Percentiles rank a stretch among this genome's conserved stretches.
These are phyloP conservation scores for Bruchidius siliquastri DNA, from an alignment of 2,888 invertebrate genomes.

Conservation along the genomic window DNA sequence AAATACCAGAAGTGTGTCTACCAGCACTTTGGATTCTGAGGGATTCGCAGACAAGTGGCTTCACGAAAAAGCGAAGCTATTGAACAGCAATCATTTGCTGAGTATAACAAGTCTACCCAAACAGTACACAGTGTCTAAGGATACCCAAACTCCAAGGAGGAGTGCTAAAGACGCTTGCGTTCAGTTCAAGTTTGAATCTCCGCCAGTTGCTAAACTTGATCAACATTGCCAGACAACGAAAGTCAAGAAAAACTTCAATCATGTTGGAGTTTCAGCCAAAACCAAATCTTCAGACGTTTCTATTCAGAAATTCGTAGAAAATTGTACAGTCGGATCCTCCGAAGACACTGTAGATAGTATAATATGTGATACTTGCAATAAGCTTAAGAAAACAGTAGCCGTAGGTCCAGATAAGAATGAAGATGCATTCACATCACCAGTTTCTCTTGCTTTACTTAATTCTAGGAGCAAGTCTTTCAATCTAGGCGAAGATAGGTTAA, in stretches of 20 bases:
- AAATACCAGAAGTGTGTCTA: slow-evolving; percentile 40
- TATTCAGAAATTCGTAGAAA: slow-evolving; percentile 44
- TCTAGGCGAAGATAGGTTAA: slow-evolving; percentile 53
- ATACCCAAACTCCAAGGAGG: slow-evolving; percentile 34
- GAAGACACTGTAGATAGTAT: slow-evolving; percentile 50
- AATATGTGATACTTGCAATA: slow-evolving; percentile 52
- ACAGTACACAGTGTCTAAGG: slow-evolving; percentile 26
- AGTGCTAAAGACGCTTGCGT: slow-evolving; percentile 29
- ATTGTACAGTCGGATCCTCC: slow-evolving; percentile 51
- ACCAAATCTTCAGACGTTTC: slow-evolving; percentile 43
- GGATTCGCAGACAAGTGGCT: slow-evolving; percentile 40
- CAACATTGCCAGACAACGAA: slow-evolving; percentile 32
- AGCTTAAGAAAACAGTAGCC: slow-evolving; percentile 52
- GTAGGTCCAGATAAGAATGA: slow-evolving; percentile 52
- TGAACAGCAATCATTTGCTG: slow-evolving; percentile 24
- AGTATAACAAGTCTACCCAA: slow-evolving; percentile 16
- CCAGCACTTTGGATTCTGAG: slow-evolving; percentile 31
- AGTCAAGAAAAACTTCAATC: slow-evolving; percentile 11
- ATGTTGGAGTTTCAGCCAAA: slow-evolving; percentile 19
- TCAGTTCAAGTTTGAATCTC: slow-evolving; percentile 28
- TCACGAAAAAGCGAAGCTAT: slow-evolving; percentile 38
- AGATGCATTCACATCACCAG: slow-evolving; percentile 37
- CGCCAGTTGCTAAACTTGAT: slow-evolving; percentile 16
- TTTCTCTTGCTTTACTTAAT: slow-evolving; percentile 50
- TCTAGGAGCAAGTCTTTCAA: slow-evolving; percentile 58